These are phyloP conservation scores for Engraulis encrasicolus DNA, from an alignment of 2,113 vertebrate species.

Conservation along the genomic window DNA sequence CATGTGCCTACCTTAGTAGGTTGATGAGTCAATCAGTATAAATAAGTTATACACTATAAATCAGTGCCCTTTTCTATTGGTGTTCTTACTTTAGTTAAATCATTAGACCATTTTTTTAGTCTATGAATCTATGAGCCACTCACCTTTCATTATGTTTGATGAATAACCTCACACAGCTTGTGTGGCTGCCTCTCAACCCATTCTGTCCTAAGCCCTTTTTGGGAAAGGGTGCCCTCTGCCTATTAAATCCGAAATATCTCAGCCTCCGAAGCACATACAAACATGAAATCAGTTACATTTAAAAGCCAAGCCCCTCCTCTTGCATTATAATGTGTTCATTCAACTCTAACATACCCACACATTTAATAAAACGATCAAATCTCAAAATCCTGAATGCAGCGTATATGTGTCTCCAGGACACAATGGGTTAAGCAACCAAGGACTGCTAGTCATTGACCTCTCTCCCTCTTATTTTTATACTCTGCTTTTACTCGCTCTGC, in stretches of 20 bases:
- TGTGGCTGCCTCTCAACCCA: not conserved
- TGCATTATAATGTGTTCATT: too few species aligned
- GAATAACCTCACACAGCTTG: not conserved
- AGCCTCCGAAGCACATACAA: too few species aligned
- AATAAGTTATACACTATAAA: too few species aligned
- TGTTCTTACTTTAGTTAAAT: not conserved
- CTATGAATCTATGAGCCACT: not conserved
- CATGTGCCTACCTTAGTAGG: not conserved
- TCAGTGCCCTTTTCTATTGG: not conserved
- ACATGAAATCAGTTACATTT: too few species aligned
- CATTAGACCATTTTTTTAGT: not conserved
- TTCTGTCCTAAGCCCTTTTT: too few species aligned
- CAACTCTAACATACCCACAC: too few species aligned
- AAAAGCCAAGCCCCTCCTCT: too few species aligned
- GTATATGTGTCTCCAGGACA: too few species aligned
- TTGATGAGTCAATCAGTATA: not conserved
- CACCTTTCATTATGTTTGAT: not conserved
- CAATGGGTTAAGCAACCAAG: not conserved
- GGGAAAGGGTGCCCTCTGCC: too few species aligned
- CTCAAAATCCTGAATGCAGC: too few species aligned
- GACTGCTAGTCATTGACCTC: not conserved
- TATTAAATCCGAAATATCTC: too few species aligned
- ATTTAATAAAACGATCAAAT: too few species aligned
- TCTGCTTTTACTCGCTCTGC: conserved; percentile 38
- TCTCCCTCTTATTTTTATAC: not conserved